phyloP scores from a whole-genome alignment of 2,888 invertebrate genomes.

The Adela reaumurella region DNA sequence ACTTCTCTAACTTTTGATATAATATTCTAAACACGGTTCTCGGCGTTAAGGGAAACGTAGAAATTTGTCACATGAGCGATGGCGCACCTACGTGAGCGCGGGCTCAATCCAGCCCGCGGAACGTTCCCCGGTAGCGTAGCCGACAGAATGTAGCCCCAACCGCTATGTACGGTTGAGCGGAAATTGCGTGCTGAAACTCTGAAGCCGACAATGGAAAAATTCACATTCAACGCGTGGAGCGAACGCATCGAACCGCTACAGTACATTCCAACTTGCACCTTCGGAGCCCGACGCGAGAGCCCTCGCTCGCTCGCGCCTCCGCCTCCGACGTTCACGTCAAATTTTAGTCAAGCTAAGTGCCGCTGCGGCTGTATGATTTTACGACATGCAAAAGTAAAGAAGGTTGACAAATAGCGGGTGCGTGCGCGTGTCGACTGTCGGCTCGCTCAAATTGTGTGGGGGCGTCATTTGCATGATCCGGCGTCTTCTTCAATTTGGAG shows the following conservation, averaged over 20 bases:
- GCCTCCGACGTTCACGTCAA: background rate
- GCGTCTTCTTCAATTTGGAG: background rate
- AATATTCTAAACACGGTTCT: slow-evolving; percentile 52
- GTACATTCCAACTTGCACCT: no score
- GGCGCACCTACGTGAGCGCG: slow-evolving; percentile 51
- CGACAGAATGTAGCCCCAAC: background rate
- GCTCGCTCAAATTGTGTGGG: background rate
- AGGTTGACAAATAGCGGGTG: slow-evolving; percentile 55
- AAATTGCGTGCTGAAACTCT: background rate
- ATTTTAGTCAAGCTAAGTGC: slow-evolving; percentile 36
- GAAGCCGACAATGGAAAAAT: background rate
- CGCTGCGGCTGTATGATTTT: slow-evolving; percentile 41
- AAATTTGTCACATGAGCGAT: slow-evolving; percentile 59
- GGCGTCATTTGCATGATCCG: background rate
- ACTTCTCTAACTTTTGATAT: slow-evolving; percentile 31
- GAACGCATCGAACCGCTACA: background rate
- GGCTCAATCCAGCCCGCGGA: background rate
- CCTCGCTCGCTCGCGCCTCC: background rate
- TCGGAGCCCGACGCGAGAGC: background rate
- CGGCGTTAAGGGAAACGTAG: slow-evolving; percentile 55
- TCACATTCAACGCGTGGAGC: background rate
- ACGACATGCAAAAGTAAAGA: slow-evolving; percentile 51
- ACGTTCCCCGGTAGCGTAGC: no score
- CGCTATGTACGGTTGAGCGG: background rate
- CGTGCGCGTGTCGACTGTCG: slow-evolving; percentile 37